Percentiles rank a stretch among this genome's conserved stretches.
Conservation (phyloP, 2,113 vertebrate genomes). For the Myotis lucifugus region DNA sequence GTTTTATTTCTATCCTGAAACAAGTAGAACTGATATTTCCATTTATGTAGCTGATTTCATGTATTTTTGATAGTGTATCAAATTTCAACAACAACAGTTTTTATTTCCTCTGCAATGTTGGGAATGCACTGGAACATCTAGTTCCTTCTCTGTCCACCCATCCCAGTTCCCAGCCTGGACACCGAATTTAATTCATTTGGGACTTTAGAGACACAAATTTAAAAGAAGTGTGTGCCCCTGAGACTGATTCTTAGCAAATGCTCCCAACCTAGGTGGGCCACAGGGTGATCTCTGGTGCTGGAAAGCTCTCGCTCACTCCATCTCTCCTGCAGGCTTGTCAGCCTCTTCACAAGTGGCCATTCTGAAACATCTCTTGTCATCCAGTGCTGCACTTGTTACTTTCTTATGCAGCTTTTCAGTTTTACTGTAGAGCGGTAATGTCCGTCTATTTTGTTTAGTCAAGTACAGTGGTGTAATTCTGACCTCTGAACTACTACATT, state of each 20-base stretch:
- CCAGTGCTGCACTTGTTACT: not conserved
- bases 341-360: not conserved
- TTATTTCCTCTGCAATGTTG: slow-evolving; percentile 25
- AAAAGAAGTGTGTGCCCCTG: not conserved
- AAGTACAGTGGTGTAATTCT: not conserved
- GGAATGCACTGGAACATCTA: not conserved
- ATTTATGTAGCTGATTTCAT: not conserved
- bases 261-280: not conserved
- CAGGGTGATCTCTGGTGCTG: not conserved
- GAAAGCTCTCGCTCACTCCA: not conserved
- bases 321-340: not conserved
- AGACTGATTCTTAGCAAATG: not conserved
- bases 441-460: not conserved
- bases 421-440: not conserved
- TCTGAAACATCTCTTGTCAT: not conserved
- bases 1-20: not conserved
- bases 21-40: slow-evolving; percentile 1
- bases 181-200: not conserved
- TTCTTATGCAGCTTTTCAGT: not conserved
- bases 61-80: slow-evolving; percentile 47
- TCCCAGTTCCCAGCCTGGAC: not conserved
- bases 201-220: not conserved
- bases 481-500: not conserved
- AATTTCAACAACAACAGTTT: slow-evolving; percentile 29
- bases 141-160: not conserved